Conservation (phyloP, 1,140 invertebrate species). For the Pectinophora gossypiella region DNA sequence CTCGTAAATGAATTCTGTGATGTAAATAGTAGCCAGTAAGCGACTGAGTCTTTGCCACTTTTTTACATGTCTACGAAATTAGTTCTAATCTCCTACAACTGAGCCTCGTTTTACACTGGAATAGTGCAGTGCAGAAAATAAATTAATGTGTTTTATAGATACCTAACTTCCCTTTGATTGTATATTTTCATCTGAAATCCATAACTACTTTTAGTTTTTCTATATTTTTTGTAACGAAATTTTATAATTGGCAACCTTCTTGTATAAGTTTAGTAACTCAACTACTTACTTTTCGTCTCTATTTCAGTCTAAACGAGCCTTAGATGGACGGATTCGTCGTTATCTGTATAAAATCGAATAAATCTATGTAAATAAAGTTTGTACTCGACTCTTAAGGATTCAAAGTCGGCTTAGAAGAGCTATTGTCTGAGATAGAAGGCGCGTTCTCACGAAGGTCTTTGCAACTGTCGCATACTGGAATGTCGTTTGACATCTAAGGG, state of each 20-base stretch:
- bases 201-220: too few relatives aligned
- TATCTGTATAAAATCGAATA: slow-evolving; percentile 40
- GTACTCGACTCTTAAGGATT: slow-evolving; percentile 44
- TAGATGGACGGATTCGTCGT: slow-evolving; percentile 42
- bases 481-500: too few relatives aligned
- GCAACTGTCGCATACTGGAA: too few relatives aligned
- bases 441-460: too few relatives aligned
- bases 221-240: too few relatives aligned
- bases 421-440: not conserved
- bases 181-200: too few relatives aligned
- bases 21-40: slow-evolving; percentile 68
- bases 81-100: not conserved
- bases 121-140: not conserved
- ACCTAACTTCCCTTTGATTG: too few relatives aligned
- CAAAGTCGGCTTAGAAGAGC: slow-evolving; percentile 15
- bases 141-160: not conserved
- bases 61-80: slow-evolving; percentile 63
- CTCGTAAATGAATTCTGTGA: slow-evolving; percentile 31
- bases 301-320: not conserved
- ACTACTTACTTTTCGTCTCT: too few relatives aligned
- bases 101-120: not conserved
- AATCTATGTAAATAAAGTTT: slow-evolving; percentile 57
- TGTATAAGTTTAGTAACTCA: too few relatives aligned
- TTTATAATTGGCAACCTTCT: too few relatives aligned
- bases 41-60: slow-evolving; percentile 69